Evolutionary conservation across 2,797 vertebrate species (phyloP), one percentile per base, ranked within the genome.

Genomic region (Falco rusticolus): DNA sequence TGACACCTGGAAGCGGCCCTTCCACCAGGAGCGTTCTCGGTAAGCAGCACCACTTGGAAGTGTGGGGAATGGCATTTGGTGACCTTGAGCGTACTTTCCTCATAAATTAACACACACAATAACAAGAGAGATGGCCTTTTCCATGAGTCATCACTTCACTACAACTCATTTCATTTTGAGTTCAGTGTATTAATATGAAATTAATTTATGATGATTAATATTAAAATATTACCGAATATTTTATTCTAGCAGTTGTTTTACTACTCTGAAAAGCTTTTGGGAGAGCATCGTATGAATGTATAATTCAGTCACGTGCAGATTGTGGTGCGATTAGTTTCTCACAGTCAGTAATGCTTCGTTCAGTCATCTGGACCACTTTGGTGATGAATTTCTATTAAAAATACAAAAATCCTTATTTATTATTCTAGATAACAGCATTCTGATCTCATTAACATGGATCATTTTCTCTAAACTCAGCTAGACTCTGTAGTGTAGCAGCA

Each of bases 401-500:
- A 70, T 70, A 43, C 94, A 94, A 92, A 85, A 87, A 65, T 89
- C 51, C 88, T 94, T 96, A 87, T 96, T 97, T 97, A 95, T 97
- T 96, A 92, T 96, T 97, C 92, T 79, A 81, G 87, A 94, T 97
- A 97, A 89, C 75, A 86, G 29, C 39, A 91, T 95, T 97, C 97
- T 97, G 79, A 97, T 98, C 96, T 98, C 84, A 96, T 97, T 97
- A 97, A 89, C 85, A 84, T 93, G 61, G 89, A 96, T 97, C 64
- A 85, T 93, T 97, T 97, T 96, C 87, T 94, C 87, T 92, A 95
- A 97, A 96, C 84, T 94, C 95, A 96, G 77, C 83, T 76, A 96
- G 86, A 83, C 5, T 34, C 51, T 87, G 13, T 59, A 92, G 63
- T 61, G 53, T 56, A 94, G 60, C 53, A 96, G 81, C 63, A 87